Evolutionary conservation across 2,113 vertebrate genomes (phyloP).

Genomic region (Mirza zaza): DNA sequence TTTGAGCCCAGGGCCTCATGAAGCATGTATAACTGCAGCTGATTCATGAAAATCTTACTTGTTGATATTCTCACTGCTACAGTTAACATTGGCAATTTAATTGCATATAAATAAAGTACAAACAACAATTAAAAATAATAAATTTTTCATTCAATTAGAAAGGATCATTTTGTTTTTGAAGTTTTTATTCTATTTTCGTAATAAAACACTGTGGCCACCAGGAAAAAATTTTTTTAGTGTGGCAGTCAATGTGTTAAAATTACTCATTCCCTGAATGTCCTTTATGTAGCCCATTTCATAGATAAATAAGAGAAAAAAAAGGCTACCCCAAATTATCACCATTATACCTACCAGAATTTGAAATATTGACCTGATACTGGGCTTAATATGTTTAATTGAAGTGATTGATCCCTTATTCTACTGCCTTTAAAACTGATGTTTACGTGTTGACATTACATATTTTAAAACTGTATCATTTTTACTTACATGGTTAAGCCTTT

Average conservation of each 20-base stretch:
- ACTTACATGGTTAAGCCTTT: fast-evolving
- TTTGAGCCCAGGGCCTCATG: too few relatives aligned
- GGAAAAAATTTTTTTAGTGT: too few relatives aligned
- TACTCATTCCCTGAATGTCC: not conserved
- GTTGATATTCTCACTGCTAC: too few relatives aligned
- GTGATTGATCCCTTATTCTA: not conserved
- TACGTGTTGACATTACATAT: not conserved
- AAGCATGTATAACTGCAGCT: too few relatives aligned
- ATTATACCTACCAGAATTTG: not conserved
- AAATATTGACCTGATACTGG: fast-evolving
- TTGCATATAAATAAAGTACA: too few relatives aligned
- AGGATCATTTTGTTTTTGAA: too few relatives aligned
- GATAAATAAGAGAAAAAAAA: not conserved
- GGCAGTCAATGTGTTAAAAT: not conserved
- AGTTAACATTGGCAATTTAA: too few relatives aligned
- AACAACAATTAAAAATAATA: too few relatives aligned
- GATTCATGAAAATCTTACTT: too few relatives aligned
- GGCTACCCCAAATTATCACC: fast-evolving
- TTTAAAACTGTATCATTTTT: not conserved
- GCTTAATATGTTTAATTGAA: fast-evolving
- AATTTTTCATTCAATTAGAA: too few relatives aligned
- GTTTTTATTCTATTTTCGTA: too few relatives aligned
- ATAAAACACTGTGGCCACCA: too few relatives aligned
- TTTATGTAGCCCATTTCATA: not conserved
- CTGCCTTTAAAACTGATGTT: not conserved